These are phyloP conservation scores for Notarius quadriscutis DNA, from an alignment of 2,113 vertebrate species.

Conservation along the genomic window DNA sequence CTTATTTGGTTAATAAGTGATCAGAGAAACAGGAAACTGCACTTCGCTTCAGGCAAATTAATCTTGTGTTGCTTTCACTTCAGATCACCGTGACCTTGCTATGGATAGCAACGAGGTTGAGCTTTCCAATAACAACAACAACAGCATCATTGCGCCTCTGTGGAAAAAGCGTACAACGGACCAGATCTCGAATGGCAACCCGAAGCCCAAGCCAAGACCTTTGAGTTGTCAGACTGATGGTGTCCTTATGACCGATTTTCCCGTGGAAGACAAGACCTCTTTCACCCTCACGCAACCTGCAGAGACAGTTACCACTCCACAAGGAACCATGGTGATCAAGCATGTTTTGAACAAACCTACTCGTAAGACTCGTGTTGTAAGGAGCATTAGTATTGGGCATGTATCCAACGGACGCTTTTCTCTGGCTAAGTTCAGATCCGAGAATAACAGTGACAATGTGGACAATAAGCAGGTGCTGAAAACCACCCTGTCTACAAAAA, in stretches of 20 bases:
- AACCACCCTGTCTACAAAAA: conserved; percentile 27
- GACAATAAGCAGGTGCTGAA: conserved; percentile 53
- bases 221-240: conserved; percentile 84
- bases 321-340: conserved; percentile 61
- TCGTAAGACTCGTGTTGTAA: conserved; percentile 67
- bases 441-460: conserved; percentile 60
- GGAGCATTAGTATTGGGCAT: conserved; percentile 75
- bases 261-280: conserved; percentile 73
- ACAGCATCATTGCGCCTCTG: conserved; percentile 70
- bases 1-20: conserved; percentile 63
- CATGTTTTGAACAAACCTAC: conserved; percentile 73
- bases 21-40: conserved; percentile 40
- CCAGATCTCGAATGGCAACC: conserved; percentile 55
- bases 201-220: conserved; percentile 72
- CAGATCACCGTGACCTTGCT: conserved; percentile 37
- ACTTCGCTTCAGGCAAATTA: background rate
- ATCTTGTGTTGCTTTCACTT: conserved; percentile 47
- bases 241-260: conserved; percentile 77
- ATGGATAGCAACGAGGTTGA: conserved; percentile 87
- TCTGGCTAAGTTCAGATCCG: conserved; percentile 64
- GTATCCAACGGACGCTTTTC: conserved; percentile 62
- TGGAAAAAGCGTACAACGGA: conserved; percentile 75
- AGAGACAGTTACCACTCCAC: conserved; percentile 64
- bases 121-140: conserved; percentile 68
- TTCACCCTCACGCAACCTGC: conserved; percentile 69